Conservation (phyloP, 2,113 vertebrate genomes). For the Chionis minor region DNA sequence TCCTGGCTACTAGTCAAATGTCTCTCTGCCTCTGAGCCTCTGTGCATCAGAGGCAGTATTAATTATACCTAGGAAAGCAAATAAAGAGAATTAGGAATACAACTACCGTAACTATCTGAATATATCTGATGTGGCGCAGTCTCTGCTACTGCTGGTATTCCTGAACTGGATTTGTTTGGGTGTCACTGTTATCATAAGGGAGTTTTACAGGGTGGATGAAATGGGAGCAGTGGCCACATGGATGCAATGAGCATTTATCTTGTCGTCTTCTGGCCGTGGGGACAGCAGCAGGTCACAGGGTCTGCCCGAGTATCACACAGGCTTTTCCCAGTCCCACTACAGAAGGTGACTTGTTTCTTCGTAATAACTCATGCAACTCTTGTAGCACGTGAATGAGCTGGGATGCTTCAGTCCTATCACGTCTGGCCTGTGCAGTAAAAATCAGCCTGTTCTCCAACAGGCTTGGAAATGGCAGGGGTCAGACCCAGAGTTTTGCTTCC, state of each 20-base stretch:
- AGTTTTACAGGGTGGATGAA: not conserved
- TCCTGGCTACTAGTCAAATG: conserved; percentile 14
- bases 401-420: not conserved
- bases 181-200: not conserved
- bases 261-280: not conserved
- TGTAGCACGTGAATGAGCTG: not conserved
- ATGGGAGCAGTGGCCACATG: not conserved
- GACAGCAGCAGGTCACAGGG: not conserved
- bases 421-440: not conserved
- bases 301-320: not conserved
- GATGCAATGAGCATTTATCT: not conserved
- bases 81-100: not conserved
- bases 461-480: not conserved
- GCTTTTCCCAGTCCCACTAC: not conserved
- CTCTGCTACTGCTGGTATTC: not conserved
- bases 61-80: conserved; percentile 3
- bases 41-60: not conserved
- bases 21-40: not conserved
- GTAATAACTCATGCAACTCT: not conserved
- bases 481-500: not conserved
- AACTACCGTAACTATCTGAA: not conserved
- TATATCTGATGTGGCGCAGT: not conserved
- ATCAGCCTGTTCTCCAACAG: not conserved
- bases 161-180: not conserved
- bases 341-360: not conserved